Conservation (phyloP, 1,140 invertebrate species). For the Tribolium castaneum region DNA sequence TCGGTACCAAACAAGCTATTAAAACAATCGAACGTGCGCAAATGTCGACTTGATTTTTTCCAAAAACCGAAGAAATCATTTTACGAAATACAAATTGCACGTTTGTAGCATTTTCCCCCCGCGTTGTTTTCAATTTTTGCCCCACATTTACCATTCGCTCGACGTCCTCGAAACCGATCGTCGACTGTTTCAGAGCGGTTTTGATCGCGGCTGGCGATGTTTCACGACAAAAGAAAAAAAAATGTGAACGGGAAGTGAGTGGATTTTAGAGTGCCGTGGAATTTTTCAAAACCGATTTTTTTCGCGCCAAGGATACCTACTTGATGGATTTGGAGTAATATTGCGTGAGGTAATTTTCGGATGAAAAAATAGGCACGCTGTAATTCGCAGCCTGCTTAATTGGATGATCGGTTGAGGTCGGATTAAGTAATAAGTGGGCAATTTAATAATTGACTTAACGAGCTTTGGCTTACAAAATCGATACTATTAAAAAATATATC, state of each 20-base stretch:
- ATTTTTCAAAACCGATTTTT: not conserved
- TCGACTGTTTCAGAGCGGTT: not conserved
- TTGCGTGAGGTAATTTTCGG: not conserved
- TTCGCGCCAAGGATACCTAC: not conserved
- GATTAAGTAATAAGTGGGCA: too few species aligned
- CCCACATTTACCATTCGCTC: constrained; percentile 32
- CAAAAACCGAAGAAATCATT: too few species aligned
- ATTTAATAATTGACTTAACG: too few species aligned
- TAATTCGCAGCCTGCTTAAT: too few species aligned
- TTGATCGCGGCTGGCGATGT: not conserved
- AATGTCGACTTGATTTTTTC: too few species aligned
- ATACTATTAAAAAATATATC: too few species aligned
- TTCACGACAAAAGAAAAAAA: constrained; percentile 3
- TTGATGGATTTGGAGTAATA: not conserved
- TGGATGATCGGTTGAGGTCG: too few species aligned
- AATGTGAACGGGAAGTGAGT: constrained; percentile 14
- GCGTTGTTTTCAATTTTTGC: constrained; percentile 30
- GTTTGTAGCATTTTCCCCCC: not conserved
- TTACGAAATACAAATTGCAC: not conserved
- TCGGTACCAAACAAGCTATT: too few species aligned
- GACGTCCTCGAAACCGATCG: constrained; percentile 10
- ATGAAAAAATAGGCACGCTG: too few species aligned
- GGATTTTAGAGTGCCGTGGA: not conserved
- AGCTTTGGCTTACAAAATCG: too few species aligned
- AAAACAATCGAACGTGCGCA: too few species aligned